A percentile compares a stretch with the other conserved stretches of the same genome.
Evolutionary conservation across 2,888 invertebrate species (phyloP).

Genomic region (Andricus curvator): DNA sequence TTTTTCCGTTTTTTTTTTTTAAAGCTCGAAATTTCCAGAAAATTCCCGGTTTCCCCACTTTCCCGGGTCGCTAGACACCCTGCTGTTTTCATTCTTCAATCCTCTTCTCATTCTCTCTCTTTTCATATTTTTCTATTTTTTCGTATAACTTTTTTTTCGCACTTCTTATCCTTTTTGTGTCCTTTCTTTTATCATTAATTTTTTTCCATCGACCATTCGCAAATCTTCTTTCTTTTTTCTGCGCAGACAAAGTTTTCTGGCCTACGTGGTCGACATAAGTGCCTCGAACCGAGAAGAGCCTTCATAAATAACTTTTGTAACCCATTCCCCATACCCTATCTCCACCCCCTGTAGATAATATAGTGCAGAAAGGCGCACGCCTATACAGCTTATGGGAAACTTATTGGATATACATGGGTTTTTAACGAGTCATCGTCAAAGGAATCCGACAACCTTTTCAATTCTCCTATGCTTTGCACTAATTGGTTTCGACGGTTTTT

Average conservation of each 20-base stretch:
- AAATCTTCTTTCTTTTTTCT: conserved; percentile 8
- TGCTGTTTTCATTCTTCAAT: no score
- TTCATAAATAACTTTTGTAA: conserved; percentile 51
- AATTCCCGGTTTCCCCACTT: no score
- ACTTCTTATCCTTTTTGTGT: not conserved
- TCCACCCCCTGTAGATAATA: conserved; percentile 43
- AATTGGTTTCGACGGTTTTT: conserved; percentile 38
- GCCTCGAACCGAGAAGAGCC: conserved; percentile 47
- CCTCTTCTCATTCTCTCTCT: no score
- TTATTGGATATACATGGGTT: conserved; percentile 38
- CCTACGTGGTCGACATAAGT: conserved; percentile 48
- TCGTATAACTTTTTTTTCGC: no score
- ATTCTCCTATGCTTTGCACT: conserved; percentile 26
- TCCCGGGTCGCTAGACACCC: no score
- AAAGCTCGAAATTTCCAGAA: no score
- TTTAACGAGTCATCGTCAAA: conserved; percentile 43
- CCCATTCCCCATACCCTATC: conserved; percentile 46
- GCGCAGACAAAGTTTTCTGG: conserved; percentile 28
- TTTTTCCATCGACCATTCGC: not conserved
- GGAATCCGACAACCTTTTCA: conserved; percentile 38
- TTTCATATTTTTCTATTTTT: no score
- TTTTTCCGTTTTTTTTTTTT: no score
- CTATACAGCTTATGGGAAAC: conserved; percentile 44
- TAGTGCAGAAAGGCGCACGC: conserved; percentile 47
- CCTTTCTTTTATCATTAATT: not conserved